Conservation (phyloP, 1,140 invertebrate species). For the Nasonia giraulti region DNA sequence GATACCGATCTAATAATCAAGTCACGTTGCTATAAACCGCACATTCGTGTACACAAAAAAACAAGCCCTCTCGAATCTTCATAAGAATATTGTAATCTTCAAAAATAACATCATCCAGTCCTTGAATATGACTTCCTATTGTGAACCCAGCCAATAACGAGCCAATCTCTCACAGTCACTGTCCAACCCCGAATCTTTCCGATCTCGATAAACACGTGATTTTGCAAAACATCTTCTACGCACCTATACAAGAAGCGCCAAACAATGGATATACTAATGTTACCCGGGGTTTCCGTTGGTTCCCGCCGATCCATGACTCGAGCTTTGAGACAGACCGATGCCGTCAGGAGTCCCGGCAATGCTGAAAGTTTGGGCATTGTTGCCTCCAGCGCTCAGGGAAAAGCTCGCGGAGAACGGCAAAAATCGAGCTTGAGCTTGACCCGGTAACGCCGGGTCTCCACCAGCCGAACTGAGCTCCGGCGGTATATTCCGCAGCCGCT, state of each 20-base stretch:
- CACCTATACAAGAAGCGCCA: not conserved
- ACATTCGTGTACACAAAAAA: too few species aligned
- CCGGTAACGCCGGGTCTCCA: not conserved
- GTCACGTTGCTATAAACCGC: too few species aligned
- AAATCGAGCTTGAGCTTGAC: constrained; percentile 61
- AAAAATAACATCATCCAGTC: too few species aligned
- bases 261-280: constrained; percentile 42
- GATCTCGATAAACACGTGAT: not conserved
- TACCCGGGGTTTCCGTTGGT: constrained; percentile 58
- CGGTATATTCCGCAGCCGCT: constrained; percentile 62
- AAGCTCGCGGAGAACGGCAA: constrained; percentile 66
- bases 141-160: too few species aligned
- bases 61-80: too few species aligned
- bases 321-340: constrained; percentile 67
- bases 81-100: too few species aligned
- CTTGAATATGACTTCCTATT: too few species aligned
- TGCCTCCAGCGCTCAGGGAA: constrained; percentile 60
- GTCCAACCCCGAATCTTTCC: too few species aligned
- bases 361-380: constrained; percentile 66
- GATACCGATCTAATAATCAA: not conserved
- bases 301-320: constrained; percentile 53
- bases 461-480: constrained; percentile 55
- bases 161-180: too few species aligned
- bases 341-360: constrained; percentile 61
- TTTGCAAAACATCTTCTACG: not conserved